Evolutionary conservation across 2,888 invertebrate species (phyloP).

Genomic region (Dryadula phaetusa): DNA sequence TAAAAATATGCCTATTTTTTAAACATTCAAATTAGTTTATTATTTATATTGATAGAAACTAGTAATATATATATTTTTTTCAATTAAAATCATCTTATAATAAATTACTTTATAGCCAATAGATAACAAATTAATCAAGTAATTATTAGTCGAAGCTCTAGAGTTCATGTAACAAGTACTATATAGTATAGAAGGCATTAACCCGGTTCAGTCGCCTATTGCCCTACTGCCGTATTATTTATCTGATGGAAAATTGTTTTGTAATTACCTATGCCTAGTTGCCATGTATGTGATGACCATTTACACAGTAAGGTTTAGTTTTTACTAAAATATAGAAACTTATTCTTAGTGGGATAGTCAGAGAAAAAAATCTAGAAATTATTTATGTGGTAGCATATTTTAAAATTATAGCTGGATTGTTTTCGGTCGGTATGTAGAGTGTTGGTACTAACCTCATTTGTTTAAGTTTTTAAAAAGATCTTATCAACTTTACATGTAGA

Average conservation of each 20-base stretch:
- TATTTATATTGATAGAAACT: no score
- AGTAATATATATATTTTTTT: no score
- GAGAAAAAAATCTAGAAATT: no score
- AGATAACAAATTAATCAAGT: slow-evolving; percentile 1
- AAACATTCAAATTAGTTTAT: no score
- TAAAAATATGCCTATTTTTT: no score
- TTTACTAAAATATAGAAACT: not conserved
- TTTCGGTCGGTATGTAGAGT: not conserved
- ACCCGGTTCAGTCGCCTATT: slow-evolving; percentile 27
- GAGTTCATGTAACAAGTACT: slow-evolving; percentile 7
- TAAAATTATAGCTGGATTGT: not conserved
- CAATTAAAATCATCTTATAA: no score
- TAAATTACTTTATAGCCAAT: no score
- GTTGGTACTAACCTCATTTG: not conserved
- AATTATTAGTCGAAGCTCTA: not conserved
- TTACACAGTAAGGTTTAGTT: not conserved
- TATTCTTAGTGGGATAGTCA: no score
- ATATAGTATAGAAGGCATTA: slow-evolving; percentile 19
- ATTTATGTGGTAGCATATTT: not conserved
- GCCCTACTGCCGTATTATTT: slow-evolving; percentile 30
- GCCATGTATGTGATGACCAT: slow-evolving; percentile 16
- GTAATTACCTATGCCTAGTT: slow-evolving; percentile 25
- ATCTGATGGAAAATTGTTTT: slow-evolving; percentile 40
- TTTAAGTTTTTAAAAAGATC: no score
- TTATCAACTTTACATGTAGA: no score